Conservation (phyloP, 2,888 invertebrate genomes). For the Xestobium rufovillosum region DNA sequence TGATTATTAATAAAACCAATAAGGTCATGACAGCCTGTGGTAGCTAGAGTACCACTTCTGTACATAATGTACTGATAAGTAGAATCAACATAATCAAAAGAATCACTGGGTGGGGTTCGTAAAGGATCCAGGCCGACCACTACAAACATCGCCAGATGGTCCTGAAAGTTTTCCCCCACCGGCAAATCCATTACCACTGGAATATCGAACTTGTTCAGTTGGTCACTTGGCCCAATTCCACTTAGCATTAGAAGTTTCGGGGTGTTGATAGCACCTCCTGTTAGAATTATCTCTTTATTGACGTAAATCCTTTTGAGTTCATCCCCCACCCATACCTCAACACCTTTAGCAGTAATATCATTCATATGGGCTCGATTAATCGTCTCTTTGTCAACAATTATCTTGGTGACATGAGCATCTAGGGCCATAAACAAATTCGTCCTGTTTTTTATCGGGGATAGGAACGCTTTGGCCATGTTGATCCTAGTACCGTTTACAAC, state of each 20-base stretch:
- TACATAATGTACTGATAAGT: conserved; percentile 44
- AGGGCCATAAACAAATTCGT: conserved; percentile 54
- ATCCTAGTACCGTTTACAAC: conserved; percentile 24
- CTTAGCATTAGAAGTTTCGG: conserved; percentile 56
- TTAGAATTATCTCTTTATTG: conserved; percentile 50
- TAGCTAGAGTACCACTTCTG: conserved; percentile 45
- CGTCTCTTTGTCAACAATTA: too few relatives aligned
- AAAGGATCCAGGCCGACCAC: conserved; percentile 21
- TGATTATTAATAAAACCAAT: conserved; percentile 45
- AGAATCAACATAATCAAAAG: conserved; percentile 23
- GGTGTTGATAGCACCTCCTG: conserved; percentile 58
- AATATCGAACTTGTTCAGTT: conserved; percentile 35
- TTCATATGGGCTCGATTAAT: background rate
- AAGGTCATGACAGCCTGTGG: conserved; percentile 41
- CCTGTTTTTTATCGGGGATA: conserved; percentile 42
- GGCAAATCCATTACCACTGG: conserved; percentile 25
- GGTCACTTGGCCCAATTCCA: conserved; percentile 46
- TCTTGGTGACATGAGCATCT: conserved; percentile 48
- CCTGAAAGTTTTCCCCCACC: conserved; percentile 41
- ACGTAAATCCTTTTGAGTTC: conserved; percentile 35
- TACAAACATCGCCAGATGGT: conserved; percentile 32
- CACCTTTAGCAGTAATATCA: conserved; percentile 37
- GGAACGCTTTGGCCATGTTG: conserved; percentile 39
- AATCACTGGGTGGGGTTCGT: conserved; percentile 2
- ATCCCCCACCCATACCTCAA: conserved; percentile 36